Base-by-base conservation (phyloP, 2,797 vertebrate species). In the Limosa lapponica region DNA sequence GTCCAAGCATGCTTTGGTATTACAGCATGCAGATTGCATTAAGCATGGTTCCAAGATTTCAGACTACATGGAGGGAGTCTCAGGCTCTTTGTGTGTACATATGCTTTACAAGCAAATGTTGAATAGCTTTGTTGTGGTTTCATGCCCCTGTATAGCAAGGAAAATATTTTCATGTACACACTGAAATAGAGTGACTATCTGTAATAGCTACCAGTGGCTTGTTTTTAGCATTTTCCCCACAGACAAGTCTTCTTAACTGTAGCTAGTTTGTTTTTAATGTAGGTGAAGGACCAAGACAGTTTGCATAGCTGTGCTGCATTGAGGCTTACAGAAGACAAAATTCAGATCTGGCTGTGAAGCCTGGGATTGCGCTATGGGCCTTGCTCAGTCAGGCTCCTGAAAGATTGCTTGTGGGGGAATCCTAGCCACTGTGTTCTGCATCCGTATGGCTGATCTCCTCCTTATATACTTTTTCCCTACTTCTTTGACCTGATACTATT, bases 71-170 rank as follows among this genome's bases (percentile, higher is more conserved):
- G 46, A 89, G 9, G 13, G 44, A 82, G 43, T 89, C 59, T 85
- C 39, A 81, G 57, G 34, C 32, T 89, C 59, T 87, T 80, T 89
- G 23, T 80, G 36, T 66, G 18, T 37, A 64, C 6, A 27, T 27
- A 28, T 57, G 24, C 49, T 91, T 87, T 86, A 74, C 49, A 93
- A 82, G 71, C 11, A 67, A 82, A 54, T 43, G 5, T 12, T 41
- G 25, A 85, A 25, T 25, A 73, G 39, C 67, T 96, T 95, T 89
- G n/a, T 80, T 93, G 89, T 91, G 90, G 79, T 78, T 95, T 81
- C 65, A 39, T 61, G 43, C 6, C 41, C 15, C 32, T 8, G 0
- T 19, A 43, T 7, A 78, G 7, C 32, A 82, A 85, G 24, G 41
- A 67, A 65, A 92, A 81, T 74, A 54, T 80, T 89, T 94, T 87